Evolutionary conservation across 2,888 invertebrate genomes (phyloP).

Genomic region (Carcina quercana): DNA sequence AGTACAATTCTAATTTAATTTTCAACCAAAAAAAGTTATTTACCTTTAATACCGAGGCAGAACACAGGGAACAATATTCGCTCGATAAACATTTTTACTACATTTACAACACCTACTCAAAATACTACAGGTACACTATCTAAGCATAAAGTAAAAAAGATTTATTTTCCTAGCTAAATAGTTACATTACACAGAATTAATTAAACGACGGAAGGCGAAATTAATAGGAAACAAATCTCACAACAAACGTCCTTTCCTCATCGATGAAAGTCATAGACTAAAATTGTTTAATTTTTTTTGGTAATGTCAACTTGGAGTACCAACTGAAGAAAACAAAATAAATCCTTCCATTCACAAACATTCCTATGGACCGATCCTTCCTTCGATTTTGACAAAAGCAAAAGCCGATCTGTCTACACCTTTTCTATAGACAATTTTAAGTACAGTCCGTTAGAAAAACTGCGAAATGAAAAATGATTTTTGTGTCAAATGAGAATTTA

Average conservation of each 20-base stretch:
- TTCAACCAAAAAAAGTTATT: constrained; percentile 25
- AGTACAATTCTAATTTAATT: neutral
- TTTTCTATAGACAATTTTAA: no score
- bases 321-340: neutral
- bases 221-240: constrained; percentile 62
- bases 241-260: constrained; percentile 59
- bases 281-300: constrained; percentile 12
- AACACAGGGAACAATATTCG: constrained; percentile 59
- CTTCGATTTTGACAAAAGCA: no score
- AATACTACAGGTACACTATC: constrained; percentile 40
- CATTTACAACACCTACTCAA: constrained; percentile 55
- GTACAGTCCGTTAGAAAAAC: no score
- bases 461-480: no score
- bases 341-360: neutral
- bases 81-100: constrained; percentile 61
- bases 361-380: no score
- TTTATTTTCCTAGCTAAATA: constrained; percentile 53
- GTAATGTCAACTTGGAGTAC: constrained; percentile 8
- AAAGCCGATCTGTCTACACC: no score
- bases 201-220: constrained; percentile 60
- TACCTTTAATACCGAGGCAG: constrained; percentile 67
- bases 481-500: no score
- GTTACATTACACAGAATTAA: constrained; percentile 57
- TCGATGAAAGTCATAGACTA: constrained; percentile 65
- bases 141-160: constrained; percentile 49